Evolutionary conservation across 2,797 vertebrate species (phyloP).

Genomic region (Schizopygopsis pylzovi): DNA sequence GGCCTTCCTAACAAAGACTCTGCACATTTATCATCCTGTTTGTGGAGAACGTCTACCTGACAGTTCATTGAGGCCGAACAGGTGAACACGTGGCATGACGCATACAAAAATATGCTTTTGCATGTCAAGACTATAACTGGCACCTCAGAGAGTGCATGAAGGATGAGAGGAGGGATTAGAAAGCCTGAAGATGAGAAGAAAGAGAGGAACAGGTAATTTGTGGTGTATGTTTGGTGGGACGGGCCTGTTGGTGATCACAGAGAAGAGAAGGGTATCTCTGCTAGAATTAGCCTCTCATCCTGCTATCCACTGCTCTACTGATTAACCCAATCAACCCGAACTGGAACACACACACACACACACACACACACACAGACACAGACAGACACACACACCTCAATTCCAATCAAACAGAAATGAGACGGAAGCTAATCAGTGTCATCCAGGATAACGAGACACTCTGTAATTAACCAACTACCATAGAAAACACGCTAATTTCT

Average conservation of each 20-base stretch:
- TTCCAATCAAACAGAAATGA: constrained; percentile 53
- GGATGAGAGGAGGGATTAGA: neutral
- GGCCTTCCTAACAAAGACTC: constrained; percentile 22
- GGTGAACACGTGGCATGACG: constrained; percentile 8
- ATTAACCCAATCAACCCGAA: constrained; percentile 52
- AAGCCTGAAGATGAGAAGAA: constrained; percentile 1
- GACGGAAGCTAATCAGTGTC: constrained; percentile 63
- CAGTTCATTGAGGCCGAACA: constrained; percentile 14
- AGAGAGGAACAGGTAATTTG: neutral
- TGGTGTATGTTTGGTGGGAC: neutral
- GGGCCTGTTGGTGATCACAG: constrained; percentile 3
- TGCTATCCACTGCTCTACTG: constrained; percentile 27
- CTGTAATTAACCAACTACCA: constrained; percentile 63
- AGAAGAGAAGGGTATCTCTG: neutral
- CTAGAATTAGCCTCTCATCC: constrained; percentile 36
- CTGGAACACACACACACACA: neutral
- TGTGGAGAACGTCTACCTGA: constrained; percentile 23
- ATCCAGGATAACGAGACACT: constrained; percentile 62
- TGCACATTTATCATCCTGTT: constrained; percentile 42
- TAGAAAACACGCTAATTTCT: constrained; percentile 51
- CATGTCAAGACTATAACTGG: constrained; percentile 3
- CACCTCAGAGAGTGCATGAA: constrained; percentile 11
- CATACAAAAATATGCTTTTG: constrained; percentile 7
- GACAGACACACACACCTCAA: constrained; percentile 26
- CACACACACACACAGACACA: constrained; percentile 24